Evolutionary conservation across 2,888 invertebrate genomes (phyloP).

Genomic region (Chromoteleia sp.): DNA sequence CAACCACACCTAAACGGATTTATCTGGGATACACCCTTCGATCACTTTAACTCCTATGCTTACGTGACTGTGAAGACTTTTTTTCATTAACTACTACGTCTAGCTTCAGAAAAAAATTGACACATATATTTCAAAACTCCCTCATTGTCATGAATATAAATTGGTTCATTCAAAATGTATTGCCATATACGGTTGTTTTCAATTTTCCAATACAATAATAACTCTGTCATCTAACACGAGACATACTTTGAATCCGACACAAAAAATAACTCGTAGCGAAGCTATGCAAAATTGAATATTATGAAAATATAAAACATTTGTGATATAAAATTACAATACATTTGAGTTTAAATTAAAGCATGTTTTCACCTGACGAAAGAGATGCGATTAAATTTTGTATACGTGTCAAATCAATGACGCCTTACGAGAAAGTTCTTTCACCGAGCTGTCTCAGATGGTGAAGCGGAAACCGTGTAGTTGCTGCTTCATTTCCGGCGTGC

Average conservation of each 20-base stretch:
- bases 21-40: slow-evolving; percentile 64
- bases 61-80: slow-evolving; percentile 31
- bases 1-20: slow-evolving; percentile 61
- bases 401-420: neutral
- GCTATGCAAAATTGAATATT: too few species aligned
- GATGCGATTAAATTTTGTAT: too few species aligned
- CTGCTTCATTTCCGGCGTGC: slow-evolving; percentile 39
- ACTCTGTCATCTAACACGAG: too few species aligned
- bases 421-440: neutral
- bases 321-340: too few species aligned
- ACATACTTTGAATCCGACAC: too few species aligned
- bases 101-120: slow-evolving; percentile 2
- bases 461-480: slow-evolving; percentile 16
- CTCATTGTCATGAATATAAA: neutral
- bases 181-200: too few species aligned
- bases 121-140: slow-evolving; percentile 10
- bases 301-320: too few species aligned
- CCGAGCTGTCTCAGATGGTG: neutral
- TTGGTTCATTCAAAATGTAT: too few species aligned
- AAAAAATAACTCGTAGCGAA: too few species aligned
- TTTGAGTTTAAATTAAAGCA: too few species aligned
- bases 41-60: slow-evolving; percentile 16
- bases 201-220: too few species aligned
- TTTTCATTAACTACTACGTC: neutral
- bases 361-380: too few species aligned